Base-by-base conservation (phyloP, 2,797 vertebrate species). In the Etheostoma nigrum region DNA sequence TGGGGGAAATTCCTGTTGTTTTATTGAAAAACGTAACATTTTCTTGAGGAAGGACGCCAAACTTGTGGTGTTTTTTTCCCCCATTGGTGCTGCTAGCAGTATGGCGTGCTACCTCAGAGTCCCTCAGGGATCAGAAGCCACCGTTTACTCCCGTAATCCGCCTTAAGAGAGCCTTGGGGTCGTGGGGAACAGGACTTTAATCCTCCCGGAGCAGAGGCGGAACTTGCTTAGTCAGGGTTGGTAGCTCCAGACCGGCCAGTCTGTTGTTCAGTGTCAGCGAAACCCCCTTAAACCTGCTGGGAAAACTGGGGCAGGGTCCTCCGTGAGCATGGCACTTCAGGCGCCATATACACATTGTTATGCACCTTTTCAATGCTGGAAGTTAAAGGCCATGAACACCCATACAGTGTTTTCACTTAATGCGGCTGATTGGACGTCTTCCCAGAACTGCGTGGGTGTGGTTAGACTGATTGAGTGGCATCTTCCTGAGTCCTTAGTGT, bases 91-190 rank as follows among this genome's bases (percentile, higher is more conserved):
- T 63, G 67, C 49, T 1, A 21, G 48, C 45, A 40, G 67, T 45
- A 79, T 89, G 86, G 88, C 86, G 89, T 91, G 88, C 87, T 82
- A 87, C 84, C 55, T 79, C 72, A 48, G 66, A 84, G 72, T 72
- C 78, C 74, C 76, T 83, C 62, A 18, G 45, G 74, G 78, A 90
- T 93, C 88, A 90, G 87, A 88, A 90, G 86, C 86, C 87, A 87
- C 82, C 80, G 61, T 81, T 80, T 73, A 82, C 83, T 82, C 72
- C 68, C 53, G 72, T 93, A 93, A 94, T 94, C 93, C 89, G 57
- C 86, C 88, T 93, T 92, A 90, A 91, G 79, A 82, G 88, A 88
- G 72, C 86, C 74, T 53, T 12, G 8, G 83, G 92, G 92, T 93
- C 90, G 75, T 92, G 91, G 87, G 89, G 88, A 89, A 90, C 85